phyloP scores from a whole-genome alignment of 1,140 invertebrate species.

The Lepidostoma basale region DNA sequence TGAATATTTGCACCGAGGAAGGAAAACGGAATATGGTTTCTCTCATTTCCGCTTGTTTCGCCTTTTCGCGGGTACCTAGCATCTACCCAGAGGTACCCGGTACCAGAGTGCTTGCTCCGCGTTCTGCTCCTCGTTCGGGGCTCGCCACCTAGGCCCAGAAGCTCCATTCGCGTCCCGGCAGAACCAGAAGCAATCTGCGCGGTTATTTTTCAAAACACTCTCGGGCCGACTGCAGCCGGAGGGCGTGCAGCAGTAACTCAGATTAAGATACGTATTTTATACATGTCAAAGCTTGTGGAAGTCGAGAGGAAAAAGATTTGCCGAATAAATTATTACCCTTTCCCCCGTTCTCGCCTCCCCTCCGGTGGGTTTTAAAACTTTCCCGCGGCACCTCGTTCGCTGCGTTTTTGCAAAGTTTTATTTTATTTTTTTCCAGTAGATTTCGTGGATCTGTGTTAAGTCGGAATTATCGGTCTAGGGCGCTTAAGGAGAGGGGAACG shows the following conservation, averaged over 20 bases:
- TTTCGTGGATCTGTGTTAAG: constrained; percentile 44
- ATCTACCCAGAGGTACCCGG: not conserved
- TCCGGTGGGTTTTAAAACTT: constrained; percentile 53
- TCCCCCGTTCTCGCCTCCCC: constrained; percentile 42
- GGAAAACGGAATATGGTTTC: constrained; percentile 57
- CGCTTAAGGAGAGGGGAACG: constrained; percentile 19
- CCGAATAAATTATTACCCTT: constrained; percentile 50
- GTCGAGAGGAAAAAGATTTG: constrained; percentile 50
- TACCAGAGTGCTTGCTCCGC: not conserved
- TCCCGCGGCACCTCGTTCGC: constrained; percentile 38
- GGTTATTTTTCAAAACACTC: constrained; percentile 44
- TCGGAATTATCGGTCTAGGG: constrained; percentile 41
- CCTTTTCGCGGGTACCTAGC: constrained; percentile 37
- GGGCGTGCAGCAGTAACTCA: constrained; percentile 43
- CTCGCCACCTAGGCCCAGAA: constrained; percentile 27
- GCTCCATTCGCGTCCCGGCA: constrained; percentile 37
- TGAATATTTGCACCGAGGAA: constrained; percentile 40
- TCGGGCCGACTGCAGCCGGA: not conserved
- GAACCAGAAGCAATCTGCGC: constrained; percentile 38
- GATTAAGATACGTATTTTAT: constrained; percentile 53
- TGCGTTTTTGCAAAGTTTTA: constrained; percentile 34
- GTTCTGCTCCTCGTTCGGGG: not conserved
- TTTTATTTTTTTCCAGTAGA: constrained; percentile 38
- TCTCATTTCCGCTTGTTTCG: constrained; percentile 56
- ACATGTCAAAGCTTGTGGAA: constrained; percentile 52